phyloP scores from a whole-genome alignment of 1,140 invertebrate species.

The Atta cephalotes region DNA sequence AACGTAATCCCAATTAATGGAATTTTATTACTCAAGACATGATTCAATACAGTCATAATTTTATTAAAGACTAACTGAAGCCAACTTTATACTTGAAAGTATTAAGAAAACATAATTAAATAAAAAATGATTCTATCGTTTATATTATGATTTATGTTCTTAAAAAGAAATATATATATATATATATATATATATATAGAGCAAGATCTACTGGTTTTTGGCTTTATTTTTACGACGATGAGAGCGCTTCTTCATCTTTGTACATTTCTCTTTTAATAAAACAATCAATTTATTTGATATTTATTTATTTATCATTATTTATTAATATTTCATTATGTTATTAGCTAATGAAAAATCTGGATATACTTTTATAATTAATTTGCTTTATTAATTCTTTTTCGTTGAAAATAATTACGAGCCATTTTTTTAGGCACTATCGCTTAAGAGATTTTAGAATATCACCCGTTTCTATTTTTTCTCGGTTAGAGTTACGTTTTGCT shows the following conservation, averaged over 20 bases:
- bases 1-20: neutral
- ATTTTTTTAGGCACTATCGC: neutral
- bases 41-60: neutral
- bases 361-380: neutral
- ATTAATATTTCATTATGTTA: neutral
- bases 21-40: neutral
- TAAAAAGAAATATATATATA: neutral
- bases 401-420: neutral
- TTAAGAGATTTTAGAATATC: neutral
- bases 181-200: neutral
- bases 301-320: too few species aligned
- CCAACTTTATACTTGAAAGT: neutral
- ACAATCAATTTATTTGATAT: neutral
- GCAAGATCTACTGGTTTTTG: neutral
- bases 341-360: neutral
- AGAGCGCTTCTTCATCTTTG: too few species aligned
- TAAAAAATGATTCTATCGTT: neutral
- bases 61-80: neutral
- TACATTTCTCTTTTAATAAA: neutral
- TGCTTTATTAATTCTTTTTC: too few species aligned
- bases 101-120: neutral
- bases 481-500: neutral
- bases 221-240: neutral
- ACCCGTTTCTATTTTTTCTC: neutral
- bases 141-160: conserved; percentile 1